Percentiles rank a stretch among this genome's conserved stretches.
Evolutionary conservation across 2,797 vertebrate genomes (phyloP).

Genomic region (Steatocranus sp.): DNA sequence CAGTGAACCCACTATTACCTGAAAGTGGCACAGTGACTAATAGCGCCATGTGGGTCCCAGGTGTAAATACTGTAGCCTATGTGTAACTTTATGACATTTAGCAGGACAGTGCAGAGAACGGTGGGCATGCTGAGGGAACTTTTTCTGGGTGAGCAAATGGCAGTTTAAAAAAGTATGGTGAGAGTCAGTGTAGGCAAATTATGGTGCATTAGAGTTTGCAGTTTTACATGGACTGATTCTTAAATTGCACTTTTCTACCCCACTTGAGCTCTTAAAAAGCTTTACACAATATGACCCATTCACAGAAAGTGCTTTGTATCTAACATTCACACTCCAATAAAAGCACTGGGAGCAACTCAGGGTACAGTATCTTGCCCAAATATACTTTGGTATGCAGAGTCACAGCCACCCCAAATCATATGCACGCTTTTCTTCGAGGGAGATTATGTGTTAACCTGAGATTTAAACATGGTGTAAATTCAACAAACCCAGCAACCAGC

Average conservation of each 20-base stretch:
- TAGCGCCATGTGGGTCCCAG: conserved; percentile 9
- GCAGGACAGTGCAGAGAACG: not conserved
- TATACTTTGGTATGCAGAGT: not conserved
- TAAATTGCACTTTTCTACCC: not conserved
- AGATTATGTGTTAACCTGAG: not conserved
- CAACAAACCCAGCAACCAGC: not conserved
- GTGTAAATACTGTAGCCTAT: conserved; percentile 4
- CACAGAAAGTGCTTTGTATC: not conserved
- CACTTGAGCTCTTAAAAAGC: not conserved
- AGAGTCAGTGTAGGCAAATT: not conserved
- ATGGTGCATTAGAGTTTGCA: not conserved
- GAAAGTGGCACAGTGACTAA: conserved; percentile 6
- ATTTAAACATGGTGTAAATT: not conserved
- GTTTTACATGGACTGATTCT: not conserved
- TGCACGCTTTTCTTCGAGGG: not conserved
- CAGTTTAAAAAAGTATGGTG: conserved; percentile 25
- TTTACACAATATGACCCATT: not conserved
- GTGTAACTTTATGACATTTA: conserved; percentile 15
- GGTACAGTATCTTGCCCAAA: not conserved
- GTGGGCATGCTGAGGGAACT: conserved; percentile 8
- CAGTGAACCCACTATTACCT: conserved; percentile 17
- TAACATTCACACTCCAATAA: not conserved
- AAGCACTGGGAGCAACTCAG: not conserved
- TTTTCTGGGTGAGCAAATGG: conserved; percentile 19
- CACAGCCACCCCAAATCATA: not conserved